Percentiles rank a stretch among this genome's conserved stretches.
Evolutionary conservation across 2,888 invertebrate genomes (phyloP).

Genomic region (Stenoptilia bipunctidactyla): DNA sequence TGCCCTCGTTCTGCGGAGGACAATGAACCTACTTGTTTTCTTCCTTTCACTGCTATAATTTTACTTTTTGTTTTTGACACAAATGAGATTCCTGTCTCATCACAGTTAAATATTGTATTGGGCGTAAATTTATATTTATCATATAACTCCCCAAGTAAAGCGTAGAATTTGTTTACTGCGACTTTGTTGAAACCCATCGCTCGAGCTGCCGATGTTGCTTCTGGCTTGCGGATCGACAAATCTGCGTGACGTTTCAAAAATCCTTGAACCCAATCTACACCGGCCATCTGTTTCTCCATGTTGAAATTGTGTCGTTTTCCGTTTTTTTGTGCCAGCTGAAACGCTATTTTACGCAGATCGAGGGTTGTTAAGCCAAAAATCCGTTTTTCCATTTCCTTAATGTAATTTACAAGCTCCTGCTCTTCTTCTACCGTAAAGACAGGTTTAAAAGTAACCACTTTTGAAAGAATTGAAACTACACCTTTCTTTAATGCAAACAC

Average conservation of each 20-base stretch:
- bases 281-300: constrained; percentile 13
- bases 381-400: too few species aligned
- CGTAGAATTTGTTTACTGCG: constrained; percentile 2
- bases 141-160: constrained; percentile 9
- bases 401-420: too few species aligned
- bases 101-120: constrained; percentile 23
- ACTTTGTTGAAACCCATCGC: constrained; percentile 6
- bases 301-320: constrained; percentile 16
- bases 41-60: constrained; percentile 10
- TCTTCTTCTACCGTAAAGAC: too few species aligned
- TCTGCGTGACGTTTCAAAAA: constrained; percentile 15
- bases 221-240: constrained; percentile 15
- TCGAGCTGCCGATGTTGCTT: constrained; percentile 17
- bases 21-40: constrained; percentile 21
- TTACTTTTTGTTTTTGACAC: constrained; percentile 16
- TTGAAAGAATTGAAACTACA: too few species aligned
- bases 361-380: too few species aligned
- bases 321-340: constrained; percentile 16
- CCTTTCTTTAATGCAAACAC: too few species aligned
- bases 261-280: constrained; percentile 14
- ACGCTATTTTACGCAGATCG: too few species aligned
- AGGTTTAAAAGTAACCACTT: too few species aligned
- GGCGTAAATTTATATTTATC: constrained; percentile 19
- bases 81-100: constrained; percentile 22
- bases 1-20: constrained; percentile 23